Evolutionary conservation across 23 tunicate species (phyloP).

Genomic region (Styela clava): DNA sequence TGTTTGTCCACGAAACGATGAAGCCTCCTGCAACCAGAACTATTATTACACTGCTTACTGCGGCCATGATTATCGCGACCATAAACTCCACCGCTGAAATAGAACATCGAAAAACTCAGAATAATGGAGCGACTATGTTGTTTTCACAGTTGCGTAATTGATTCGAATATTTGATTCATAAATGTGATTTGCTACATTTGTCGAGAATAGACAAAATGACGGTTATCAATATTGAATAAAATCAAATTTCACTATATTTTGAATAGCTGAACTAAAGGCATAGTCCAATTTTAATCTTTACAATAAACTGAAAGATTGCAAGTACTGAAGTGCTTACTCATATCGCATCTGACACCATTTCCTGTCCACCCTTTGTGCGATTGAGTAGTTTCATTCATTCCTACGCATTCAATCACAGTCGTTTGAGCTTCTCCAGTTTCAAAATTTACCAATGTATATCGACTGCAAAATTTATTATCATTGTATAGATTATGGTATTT

Average conservation of each 20-base stretch:
- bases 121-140: too few relatives aligned
- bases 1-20: slow-evolving; percentile 1
- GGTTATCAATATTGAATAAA: too few relatives aligned
- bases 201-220: too few relatives aligned
- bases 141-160: too few relatives aligned
- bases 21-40: slow-evolving; percentile 43
- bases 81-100: slow-evolving; percentile 42
- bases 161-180: too few relatives aligned
- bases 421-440: not conserved
- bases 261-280: too few relatives aligned
- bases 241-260: too few relatives aligned
- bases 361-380: slow-evolving; percentile 20
- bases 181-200: too few relatives aligned
- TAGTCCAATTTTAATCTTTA: too few relatives aligned
- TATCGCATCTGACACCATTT: slow-evolving; percentile 14
- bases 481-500: too few relatives aligned
- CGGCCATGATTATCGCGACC: slow-evolving; percentile 51
- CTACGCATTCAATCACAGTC: slow-evolving; percentile 26
- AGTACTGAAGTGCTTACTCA: slow-evolving; percentile 23
- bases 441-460: slow-evolving; percentile 4
- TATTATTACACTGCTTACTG: slow-evolving; percentile 47
- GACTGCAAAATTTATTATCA: slow-evolving; percentile 17
- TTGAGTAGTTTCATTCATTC: not conserved
- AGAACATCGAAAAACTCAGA: too few relatives aligned
- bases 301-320: too few relatives aligned